Percentiles rank a stretch among this genome's conserved stretches.
Evolutionary conservation across 2,888 invertebrate species (phyloP).

Genomic region (Zeuzera pyrina): DNA sequence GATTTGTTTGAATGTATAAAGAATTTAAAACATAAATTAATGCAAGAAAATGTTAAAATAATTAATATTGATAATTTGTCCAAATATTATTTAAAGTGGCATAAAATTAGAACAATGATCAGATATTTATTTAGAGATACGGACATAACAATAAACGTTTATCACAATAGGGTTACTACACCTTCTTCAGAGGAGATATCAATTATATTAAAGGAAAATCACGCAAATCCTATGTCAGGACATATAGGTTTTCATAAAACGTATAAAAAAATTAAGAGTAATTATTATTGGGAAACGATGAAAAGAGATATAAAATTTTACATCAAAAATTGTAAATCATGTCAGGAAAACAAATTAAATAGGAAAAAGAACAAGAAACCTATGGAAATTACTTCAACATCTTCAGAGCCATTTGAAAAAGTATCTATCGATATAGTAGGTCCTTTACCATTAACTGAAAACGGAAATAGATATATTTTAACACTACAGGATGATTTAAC

Average conservation of each 20-base stretch:
- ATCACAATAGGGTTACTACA: not conserved
- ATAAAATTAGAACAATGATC: constrained; percentile 5
- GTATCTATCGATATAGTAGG: constrained; percentile 23
- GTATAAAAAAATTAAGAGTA: constrained; percentile 10
- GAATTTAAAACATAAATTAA: constrained; percentile 6
- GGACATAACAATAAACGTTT: constrained; percentile 1
- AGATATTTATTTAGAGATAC: constrained; percentile 5
- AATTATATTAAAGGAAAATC: constrained; percentile 8
- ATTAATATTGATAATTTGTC: too few species aligned
- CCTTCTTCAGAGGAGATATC: not conserved
- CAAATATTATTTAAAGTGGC: constrained; percentile 4
- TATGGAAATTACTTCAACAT: constrained; percentile 24
- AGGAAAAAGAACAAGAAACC: constrained; percentile 16
- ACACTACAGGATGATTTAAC: constrained; percentile 15
- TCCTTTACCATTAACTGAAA: constrained; percentile 18
- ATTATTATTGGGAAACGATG: constrained; percentile 25
- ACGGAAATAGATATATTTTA: constrained; percentile 13
- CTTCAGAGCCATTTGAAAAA: constrained; percentile 19
- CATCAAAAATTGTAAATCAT: not conserved
- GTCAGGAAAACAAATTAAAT: constrained; percentile 1
- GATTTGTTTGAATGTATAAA: constrained; percentile 9
- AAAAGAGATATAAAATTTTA: constrained; percentile 19
- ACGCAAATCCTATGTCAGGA: constrained; percentile 4
- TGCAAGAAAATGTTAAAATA: too few species aligned
- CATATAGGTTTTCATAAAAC: constrained; percentile 8